Conservation (phyloP, 2,113 vertebrate genomes). For the Phalacrocorax brasilianus region DNA sequence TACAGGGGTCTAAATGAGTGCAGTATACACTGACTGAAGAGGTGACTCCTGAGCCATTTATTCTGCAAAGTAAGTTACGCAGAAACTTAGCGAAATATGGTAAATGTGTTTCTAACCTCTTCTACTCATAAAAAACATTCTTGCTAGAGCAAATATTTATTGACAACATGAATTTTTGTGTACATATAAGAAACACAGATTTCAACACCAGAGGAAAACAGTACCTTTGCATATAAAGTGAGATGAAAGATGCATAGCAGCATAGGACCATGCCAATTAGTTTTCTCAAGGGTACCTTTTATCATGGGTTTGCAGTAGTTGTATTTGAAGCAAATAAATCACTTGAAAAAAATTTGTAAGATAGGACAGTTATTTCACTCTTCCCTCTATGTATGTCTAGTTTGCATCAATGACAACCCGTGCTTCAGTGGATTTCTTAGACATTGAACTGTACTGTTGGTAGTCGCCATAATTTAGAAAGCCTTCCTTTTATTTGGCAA, state of each 20-base stretch:
- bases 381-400: not conserved
- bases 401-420: not conserved
- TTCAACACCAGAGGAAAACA: not conserved
- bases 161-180: not conserved
- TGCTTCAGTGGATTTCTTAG: not conserved
- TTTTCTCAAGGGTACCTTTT: not conserved
- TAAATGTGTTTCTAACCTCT: not conserved
- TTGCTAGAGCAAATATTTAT: constrained; percentile 1
- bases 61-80: not conserved
- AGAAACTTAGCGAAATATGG: not conserved
- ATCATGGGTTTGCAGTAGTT: not conserved
- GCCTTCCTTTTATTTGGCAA: not conserved
- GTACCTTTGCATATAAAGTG: not conserved
- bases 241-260: not conserved
- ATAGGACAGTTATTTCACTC: not conserved
- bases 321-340: constrained; percentile 5
- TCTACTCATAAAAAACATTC: not conserved
- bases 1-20: not conserved
- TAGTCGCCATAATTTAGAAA: not conserved
- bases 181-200: not conserved
- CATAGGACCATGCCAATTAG: not conserved
- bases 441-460: not conserved
- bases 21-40: not conserved
- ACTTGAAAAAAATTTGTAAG: not conserved
- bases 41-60: not conserved